phyloP scores from a whole-genome alignment of 2,888 invertebrate species.

The Xylophagus ater region DNA sequence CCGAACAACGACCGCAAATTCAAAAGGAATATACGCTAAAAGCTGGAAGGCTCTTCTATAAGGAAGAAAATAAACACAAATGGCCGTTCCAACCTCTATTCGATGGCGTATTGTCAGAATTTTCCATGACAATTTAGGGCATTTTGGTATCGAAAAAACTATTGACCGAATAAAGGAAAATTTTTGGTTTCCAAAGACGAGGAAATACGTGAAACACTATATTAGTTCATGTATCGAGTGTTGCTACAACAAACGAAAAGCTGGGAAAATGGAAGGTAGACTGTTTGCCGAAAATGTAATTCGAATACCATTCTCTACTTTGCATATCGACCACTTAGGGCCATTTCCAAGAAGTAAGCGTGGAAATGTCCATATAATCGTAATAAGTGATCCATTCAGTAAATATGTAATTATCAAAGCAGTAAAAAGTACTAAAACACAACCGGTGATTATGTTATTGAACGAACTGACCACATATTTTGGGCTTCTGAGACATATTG shows the following conservation, averaged over 20 bases:
- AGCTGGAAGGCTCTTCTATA: neutral
- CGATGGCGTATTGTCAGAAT: slow-evolving; percentile 8
- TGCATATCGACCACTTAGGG: neutral
- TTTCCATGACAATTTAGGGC: slow-evolving; percentile 13
- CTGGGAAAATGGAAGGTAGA: neutral
- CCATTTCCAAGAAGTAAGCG: slow-evolving; percentile 4
- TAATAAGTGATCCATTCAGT: neutral
- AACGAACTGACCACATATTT: too few species aligned
- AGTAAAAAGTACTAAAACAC: neutral
- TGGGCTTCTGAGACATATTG: too few species aligned
- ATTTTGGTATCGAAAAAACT: slow-evolving; percentile 11
- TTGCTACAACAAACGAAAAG: neutral
- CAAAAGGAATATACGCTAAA: neutral
- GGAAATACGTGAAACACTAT: slow-evolving; percentile 11
- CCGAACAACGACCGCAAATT: neutral
- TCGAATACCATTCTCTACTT: neutral
- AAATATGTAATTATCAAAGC: neutral
- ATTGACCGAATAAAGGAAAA: slow-evolving; percentile 7
- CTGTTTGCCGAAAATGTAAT: neutral
- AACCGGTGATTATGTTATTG: too few species aligned
- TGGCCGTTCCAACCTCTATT: neutral
- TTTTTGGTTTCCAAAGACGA: slow-evolving; percentile 12
- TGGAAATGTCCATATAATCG: neutral
- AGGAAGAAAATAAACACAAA: neutral
- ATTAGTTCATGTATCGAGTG: slow-evolving; percentile 13